Evolutionary conservation across 2,888 invertebrate species (phyloP).

Genomic region (Xanthorhoe spadicearia): DNA sequence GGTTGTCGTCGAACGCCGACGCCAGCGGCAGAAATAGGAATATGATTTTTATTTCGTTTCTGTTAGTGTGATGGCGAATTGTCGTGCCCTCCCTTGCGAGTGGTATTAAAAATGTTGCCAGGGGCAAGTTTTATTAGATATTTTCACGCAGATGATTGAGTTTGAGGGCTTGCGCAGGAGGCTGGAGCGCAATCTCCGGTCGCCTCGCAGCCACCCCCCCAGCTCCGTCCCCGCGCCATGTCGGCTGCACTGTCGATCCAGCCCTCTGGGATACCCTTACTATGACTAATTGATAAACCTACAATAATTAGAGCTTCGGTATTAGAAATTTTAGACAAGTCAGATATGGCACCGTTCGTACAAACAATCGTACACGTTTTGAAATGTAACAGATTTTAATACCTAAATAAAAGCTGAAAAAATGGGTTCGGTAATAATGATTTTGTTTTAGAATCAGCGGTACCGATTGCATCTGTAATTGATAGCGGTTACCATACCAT

Average conservation of each 20-base stretch:
- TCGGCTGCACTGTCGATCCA: slow-evolving; percentile 52
- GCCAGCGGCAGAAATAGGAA: slow-evolving; percentile 51
- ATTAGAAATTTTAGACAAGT: slow-evolving; percentile 26
- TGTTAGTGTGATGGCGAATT: slow-evolving; percentile 55
- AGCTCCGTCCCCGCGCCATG: slow-evolving; percentile 36
- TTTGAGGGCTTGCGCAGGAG: slow-evolving; percentile 78
- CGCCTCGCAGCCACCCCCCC: slow-evolving; percentile 59
- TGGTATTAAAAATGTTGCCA: slow-evolving; percentile 65
- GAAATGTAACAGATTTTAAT: neutral
- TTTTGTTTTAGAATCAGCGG: neutral
- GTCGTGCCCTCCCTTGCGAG: slow-evolving; percentile 54
- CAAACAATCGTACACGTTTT: neutral
- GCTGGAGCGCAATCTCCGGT: slow-evolving; percentile 81
- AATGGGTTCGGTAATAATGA: neutral
- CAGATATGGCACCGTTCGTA: neutral
- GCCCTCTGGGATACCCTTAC: slow-evolving; percentile 46
- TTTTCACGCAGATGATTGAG: slow-evolving; percentile 80
- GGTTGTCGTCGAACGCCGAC: slow-evolving; percentile 45
- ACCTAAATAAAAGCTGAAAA: neutral
- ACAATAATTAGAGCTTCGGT: slow-evolving; percentile 46
- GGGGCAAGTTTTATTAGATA: slow-evolving; percentile 75
- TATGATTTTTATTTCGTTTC: slow-evolving; percentile 59
- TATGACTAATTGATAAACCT: slow-evolving; percentile 56
- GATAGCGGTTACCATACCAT: neutral
- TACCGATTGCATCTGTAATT: neutral